phyloP scores from a whole-genome alignment of 2,888 invertebrate genomes.

The Apotomis betuletana region DNA sequence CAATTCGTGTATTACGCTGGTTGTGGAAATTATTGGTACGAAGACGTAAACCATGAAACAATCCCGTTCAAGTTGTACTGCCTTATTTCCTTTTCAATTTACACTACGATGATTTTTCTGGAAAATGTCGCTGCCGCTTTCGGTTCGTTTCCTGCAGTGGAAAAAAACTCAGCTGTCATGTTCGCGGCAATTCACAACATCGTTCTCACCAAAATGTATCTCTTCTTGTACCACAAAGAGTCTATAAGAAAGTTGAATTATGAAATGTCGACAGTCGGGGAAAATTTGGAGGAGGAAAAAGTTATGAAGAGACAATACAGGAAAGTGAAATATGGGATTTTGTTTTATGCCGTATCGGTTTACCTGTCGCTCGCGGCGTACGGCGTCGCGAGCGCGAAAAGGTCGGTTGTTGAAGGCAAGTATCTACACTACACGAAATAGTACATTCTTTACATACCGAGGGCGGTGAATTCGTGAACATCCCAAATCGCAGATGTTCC shows the following conservation, averaged over 20 bases:
- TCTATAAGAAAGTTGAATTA: conserved; percentile 71
- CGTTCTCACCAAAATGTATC: conserved; percentile 70
- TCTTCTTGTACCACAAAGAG: conserved; percentile 67
- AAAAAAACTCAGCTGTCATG: conserved; percentile 75
- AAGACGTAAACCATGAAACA: conserved; percentile 61
- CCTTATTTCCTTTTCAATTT: conserved; percentile 62
- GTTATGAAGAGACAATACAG: conserved; percentile 67
- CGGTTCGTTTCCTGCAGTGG: conserved; percentile 69
- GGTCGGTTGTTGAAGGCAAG: conserved; percentile 65
- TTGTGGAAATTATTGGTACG: conserved; percentile 70
- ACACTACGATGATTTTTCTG: conserved; percentile 69
- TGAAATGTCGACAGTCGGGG: conserved; percentile 67
- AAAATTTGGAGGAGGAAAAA: conserved; percentile 60
- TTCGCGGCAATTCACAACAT: conserved; percentile 74
- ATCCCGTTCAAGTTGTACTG: conserved; percentile 60
- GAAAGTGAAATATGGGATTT: conserved; percentile 66
- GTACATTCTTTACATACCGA: too few relatives aligned
- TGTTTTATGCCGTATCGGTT: conserved; percentile 65
- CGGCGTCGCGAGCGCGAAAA: conserved; percentile 69
- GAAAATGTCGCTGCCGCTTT: conserved; percentile 72
- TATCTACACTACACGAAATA: conserved; percentile 28
- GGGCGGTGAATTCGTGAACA: too few relatives aligned
- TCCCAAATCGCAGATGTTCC: too few relatives aligned
- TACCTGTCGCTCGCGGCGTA: conserved; percentile 69
- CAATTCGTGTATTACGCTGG: conserved; percentile 71